Evolutionary conservation across 2,888 invertebrate genomes (phyloP).

Genomic region (Thereva unica): DNA sequence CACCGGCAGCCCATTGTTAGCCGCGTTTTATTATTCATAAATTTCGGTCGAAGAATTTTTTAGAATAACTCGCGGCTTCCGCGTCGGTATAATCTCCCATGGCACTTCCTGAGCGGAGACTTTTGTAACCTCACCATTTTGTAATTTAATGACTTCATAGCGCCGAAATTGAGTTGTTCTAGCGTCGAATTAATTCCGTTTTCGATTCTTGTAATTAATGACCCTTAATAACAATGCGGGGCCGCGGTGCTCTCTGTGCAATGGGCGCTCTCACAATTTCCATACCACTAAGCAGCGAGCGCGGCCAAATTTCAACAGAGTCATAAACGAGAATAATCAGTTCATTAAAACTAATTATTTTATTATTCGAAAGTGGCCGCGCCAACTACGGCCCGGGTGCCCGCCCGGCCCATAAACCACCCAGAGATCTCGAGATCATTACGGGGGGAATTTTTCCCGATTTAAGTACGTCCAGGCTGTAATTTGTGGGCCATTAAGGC

Average conservation of each 20-base stretch:
- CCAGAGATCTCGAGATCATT: conserved; percentile 13
- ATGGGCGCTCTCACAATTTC: no score
- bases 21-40: no score
- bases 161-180: conserved; percentile 5
- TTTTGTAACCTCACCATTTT: no score
- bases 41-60: no score
- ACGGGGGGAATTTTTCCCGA: conserved; percentile 12
- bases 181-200: neutral
- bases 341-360: conserved; percentile 33
- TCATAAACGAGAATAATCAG: conserved; percentile 21
- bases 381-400: neutral
- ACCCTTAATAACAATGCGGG: neutral
- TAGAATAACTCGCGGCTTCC: no score
- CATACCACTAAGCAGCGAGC: no score
- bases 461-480: conserved; percentile 20
- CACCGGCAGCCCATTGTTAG: no score
- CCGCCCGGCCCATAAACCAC: conserved; percentile 30
- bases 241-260: no score
- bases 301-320: neutral
- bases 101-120: no score
- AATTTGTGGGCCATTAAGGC: conserved; percentile 33
- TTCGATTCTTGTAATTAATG: conserved; percentile 6
- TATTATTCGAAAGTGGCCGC: conserved; percentile 6
- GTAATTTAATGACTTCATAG: conserved; percentile 14
- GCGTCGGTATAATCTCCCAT: no score